A percentile compares a stretch with the other conserved stretches of the same genome.
Evolutionary conservation across 2,888 invertebrate species (phyloP).

Genomic region (Nowickia ferox): DNA sequence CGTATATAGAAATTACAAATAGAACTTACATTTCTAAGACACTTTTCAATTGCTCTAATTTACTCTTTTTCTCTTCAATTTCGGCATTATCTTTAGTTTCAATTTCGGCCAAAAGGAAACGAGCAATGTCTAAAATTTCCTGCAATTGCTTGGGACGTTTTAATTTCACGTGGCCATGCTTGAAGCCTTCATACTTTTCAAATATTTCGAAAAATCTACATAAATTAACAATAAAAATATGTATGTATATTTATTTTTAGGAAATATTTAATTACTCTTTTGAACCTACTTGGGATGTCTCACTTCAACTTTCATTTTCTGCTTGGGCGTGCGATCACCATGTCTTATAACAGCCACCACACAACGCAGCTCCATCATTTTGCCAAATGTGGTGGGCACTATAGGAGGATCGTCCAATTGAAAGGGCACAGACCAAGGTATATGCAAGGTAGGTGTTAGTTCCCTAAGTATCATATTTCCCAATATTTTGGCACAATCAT

Average conservation of each 20-base stretch:
- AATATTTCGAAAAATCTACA: conserved; percentile 99
- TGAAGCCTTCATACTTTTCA: conserved; percentile 97
- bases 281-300: conserved; percentile 92
- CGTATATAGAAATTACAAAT: neutral
- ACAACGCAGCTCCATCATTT: conserved; percentile 96
- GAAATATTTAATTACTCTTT: neutral
- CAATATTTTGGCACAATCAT: conserved; percentile 99
- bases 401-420: conserved; percentile 99
- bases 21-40: conserved; percentile 97
- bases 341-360: conserved; percentile 99
- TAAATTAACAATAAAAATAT: neutral
- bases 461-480: conserved; percentile 98
- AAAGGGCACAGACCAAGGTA: conserved; percentile 98
- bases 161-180: conserved; percentile 97
- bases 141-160: conserved; percentile 98
- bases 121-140: conserved; percentile 98
- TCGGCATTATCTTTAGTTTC: conserved; percentile 95
- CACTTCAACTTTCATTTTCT: conserved; percentile 99
- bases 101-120: conserved; percentile 94
- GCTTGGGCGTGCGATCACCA: conserved; percentile 99
- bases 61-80: conserved; percentile 98
- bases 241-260: neutral
- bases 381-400: conserved; percentile 99
- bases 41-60: conserved; percentile 97
- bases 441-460: conserved; percentile 96